Conservation (phyloP, 2,797 vertebrate genomes). For the Lagocephalus sceleratus region DNA sequence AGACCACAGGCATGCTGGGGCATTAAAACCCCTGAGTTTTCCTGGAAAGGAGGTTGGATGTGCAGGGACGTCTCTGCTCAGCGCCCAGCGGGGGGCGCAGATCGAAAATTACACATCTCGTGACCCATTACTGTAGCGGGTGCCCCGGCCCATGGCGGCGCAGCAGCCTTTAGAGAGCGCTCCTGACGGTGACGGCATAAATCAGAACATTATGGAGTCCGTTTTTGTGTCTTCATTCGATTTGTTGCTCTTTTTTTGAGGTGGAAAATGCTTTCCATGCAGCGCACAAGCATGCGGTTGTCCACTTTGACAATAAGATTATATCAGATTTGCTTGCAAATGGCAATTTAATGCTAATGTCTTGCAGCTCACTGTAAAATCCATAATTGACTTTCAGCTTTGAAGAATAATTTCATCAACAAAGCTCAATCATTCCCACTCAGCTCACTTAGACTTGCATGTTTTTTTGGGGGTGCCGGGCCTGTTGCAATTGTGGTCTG, state of each 20-base stretch:
- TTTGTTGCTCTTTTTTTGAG: conserved; percentile 9
- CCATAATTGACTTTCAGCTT: conserved; percentile 45
- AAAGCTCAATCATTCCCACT: conserved; percentile 41
- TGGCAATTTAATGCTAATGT: conserved; percentile 58
- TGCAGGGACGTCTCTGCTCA: conserved; percentile 22
- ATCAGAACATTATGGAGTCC: conserved; percentile 40
- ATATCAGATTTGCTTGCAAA: conserved; percentile 57
- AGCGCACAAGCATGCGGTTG: conserved; percentile 34
- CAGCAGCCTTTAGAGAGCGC: conserved; percentile 41
- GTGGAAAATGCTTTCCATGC: conserved; percentile 25
- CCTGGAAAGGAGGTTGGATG: conserved; percentile 19
- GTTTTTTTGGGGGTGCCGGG: conserved; percentile 41
- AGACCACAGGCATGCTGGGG: conserved; percentile 21
- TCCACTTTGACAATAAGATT: conserved; percentile 55
- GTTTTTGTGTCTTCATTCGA: conserved; percentile 23
- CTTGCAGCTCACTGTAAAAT: conserved; percentile 51
- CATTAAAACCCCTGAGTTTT: conserved; percentile 37
- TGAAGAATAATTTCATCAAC: conserved; percentile 50
- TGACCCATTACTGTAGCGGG: conserved; percentile 22
- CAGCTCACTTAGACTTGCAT: conserved; percentile 35
- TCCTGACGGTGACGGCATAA: conserved; percentile 29
- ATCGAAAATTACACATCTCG: conserved; percentile 31
- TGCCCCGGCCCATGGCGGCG: conserved; percentile 23
- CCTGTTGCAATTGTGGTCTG: conserved; percentile 31
- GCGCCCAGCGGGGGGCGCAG: conserved; percentile 26